Conservation (phyloP, 1,140 invertebrate species). For the Heliothis virescens region DNA sequence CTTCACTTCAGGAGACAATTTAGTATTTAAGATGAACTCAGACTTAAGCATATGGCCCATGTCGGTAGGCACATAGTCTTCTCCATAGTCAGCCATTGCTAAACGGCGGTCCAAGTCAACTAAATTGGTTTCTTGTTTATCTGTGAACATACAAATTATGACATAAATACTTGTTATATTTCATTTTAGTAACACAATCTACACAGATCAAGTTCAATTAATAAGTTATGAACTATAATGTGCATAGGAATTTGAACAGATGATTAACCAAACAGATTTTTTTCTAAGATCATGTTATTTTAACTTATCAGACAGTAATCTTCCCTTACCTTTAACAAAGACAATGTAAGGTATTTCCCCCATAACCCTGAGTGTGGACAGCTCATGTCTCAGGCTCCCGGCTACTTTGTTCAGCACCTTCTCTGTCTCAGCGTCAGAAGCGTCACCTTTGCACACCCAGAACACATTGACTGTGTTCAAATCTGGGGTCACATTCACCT, state of each 20-base stretch:
- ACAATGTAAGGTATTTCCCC: conserved; percentile 90
- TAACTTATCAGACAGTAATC: no score
- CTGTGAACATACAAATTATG: conserved; percentile 73
- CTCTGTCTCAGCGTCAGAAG: conserved; percentile 83
- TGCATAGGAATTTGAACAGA: no score
- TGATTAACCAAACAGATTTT: no score
- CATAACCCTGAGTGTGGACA: conserved; percentile 89
- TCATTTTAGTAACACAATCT: not conserved
- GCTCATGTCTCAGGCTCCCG: conserved; percentile 88
- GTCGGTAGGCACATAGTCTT: conserved; percentile 86
- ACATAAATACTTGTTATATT: not conserved
- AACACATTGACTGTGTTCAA: conserved; percentile 89
- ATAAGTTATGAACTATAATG: not conserved
- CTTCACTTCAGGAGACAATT: conserved; percentile 82
- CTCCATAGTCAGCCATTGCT: conserved; percentile 87
- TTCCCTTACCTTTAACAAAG: conserved; percentile 88
- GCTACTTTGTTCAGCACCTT: conserved; percentile 86
- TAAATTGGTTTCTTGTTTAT: conserved; percentile 85
- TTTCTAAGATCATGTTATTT: no score
- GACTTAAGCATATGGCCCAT: conserved; percentile 78
- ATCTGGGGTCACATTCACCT: conserved; percentile 89
- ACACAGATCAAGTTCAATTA: not conserved
- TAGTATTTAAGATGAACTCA: conserved; percentile 81
- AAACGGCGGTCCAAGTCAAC: conserved; percentile 87
- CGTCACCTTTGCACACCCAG: conserved; percentile 87